Conservation (phyloP, 2,888 invertebrate genomes). For the Campopleginae sp. region DNA sequence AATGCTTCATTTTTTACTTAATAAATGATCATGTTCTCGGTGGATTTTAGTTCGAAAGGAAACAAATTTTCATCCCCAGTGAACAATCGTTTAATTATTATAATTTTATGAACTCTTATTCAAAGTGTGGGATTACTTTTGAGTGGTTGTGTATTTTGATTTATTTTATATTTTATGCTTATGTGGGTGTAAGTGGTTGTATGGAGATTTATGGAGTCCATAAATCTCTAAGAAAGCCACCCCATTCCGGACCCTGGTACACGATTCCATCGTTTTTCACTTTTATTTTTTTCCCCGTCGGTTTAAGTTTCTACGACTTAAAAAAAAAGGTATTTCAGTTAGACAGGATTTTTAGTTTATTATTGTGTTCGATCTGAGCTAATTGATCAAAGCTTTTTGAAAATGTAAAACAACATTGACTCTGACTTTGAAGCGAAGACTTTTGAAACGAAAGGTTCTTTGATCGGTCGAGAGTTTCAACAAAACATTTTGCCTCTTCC, state of each 20-base stretch:
- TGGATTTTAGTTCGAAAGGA: background rate
- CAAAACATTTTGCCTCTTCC: background rate
- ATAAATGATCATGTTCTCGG: background rate
- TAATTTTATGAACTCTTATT: background rate
- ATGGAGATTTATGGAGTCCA: background rate
- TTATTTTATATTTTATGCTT: background rate
- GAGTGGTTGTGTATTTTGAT: background rate
- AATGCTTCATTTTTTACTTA: background rate
- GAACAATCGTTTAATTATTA: background rate
- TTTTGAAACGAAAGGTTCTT: background rate
- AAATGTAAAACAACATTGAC: background rate
- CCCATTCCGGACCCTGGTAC: slow-evolving; percentile 69
- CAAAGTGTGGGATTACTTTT: background rate
- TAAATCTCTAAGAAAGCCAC: slow-evolving; percentile 47
- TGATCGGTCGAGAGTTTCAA: background rate
- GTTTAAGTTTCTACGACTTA: background rate
- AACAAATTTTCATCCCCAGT: background rate
- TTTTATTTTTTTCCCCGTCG: slow-evolving; percentile 28
- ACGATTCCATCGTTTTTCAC: slow-evolving; percentile 61
- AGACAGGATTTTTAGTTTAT: background rate
- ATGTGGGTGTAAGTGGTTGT: background rate
- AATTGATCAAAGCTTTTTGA: background rate
- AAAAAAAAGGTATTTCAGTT: background rate
- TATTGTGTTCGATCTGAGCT: background rate
- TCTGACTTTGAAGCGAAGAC: background rate